Evolutionary conservation across 2,113 vertebrate genomes (phyloP).

Genomic region (Dolichotis patagonum): DNA sequence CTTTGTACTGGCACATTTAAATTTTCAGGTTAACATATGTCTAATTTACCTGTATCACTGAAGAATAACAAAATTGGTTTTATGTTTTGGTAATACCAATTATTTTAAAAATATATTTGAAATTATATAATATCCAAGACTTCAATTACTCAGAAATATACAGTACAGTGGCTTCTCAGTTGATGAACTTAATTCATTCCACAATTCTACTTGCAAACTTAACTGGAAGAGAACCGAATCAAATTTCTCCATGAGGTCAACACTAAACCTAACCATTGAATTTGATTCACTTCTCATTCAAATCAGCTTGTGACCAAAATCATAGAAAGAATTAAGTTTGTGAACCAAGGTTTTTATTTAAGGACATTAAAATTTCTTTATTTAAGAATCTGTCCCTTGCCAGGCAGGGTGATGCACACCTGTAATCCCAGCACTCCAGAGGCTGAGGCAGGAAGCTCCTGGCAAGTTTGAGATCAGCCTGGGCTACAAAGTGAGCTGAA

Average conservation of each 20-base stretch:
- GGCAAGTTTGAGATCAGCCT: no score
- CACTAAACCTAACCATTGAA: not conserved
- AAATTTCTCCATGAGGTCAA: not conserved
- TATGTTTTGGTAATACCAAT: constrained; percentile 17
- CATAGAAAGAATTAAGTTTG: not conserved
- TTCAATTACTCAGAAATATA: constrained; percentile 2
- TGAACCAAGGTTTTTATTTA: not conserved
- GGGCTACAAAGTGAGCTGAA: no score
- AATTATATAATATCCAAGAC: not conserved
- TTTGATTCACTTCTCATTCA: not conserved
- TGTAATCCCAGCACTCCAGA: no score
- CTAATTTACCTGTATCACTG: not conserved
- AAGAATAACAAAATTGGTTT: constrained; percentile 23
- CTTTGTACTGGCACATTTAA: not conserved
- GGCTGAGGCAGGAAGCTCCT: no score
- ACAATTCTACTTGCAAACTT: not conserved
- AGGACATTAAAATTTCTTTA: constrained; percentile 44
- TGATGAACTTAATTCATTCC: not conserved
- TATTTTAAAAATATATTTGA: constrained; percentile 56
- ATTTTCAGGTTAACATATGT: not conserved
- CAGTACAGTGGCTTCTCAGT: not conserved
- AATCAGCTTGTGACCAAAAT: not conserved
- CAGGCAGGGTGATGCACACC: no score
- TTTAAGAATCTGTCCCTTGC: not conserved
- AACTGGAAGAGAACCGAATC: not conserved